phyloP scores from a whole-genome alignment of 2,888 invertebrate genomes.

The Drosophila subsilvestris region DNA sequence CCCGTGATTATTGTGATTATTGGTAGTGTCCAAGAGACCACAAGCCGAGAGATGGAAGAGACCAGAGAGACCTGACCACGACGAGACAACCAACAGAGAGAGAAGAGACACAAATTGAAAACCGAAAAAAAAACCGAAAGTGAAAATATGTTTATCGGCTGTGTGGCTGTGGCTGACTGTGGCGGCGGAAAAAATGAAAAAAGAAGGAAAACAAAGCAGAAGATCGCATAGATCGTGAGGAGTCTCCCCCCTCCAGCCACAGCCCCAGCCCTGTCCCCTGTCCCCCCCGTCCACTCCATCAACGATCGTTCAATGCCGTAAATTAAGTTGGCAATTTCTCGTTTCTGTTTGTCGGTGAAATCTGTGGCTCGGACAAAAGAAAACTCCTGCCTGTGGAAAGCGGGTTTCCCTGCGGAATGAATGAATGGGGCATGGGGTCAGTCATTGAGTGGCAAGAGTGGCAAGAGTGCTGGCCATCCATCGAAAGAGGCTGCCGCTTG shows the following conservation, averaged over 20 bases:
- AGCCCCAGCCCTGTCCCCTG: background rate
- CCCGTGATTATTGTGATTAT: conserved; percentile 78
- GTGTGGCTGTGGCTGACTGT: background rate
- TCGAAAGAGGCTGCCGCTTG: conserved; percentile 12
- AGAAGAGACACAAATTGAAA: conserved; percentile 72
- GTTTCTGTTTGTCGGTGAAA: conserved; percentile 62
- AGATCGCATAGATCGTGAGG: conserved; percentile 48
- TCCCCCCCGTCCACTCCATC: background rate
- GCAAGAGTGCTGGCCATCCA: background rate
- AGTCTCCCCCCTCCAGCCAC: background rate
- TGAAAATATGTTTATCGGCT: conserved; percentile 62
- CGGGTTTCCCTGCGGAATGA: conserved; percentile 13
- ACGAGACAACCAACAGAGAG: conserved; percentile 61
- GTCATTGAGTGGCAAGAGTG: background rate
- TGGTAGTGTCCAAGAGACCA: conserved; percentile 47
- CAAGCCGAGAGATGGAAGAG: conserved; percentile 38
- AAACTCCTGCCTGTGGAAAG: conserved; percentile 35
- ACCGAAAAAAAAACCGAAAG: conserved; percentile 58
- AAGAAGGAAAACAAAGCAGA: conserved; percentile 53
- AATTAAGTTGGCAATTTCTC: conserved; percentile 78
- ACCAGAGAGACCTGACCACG: conserved; percentile 15
- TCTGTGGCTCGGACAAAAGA: conserved; percentile 33
- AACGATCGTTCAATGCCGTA: conserved; percentile 61
- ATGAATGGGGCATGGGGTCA: conserved; percentile 11
- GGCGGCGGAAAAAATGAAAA: conserved; percentile 29